Evolutionary conservation across 2,113 vertebrate species (phyloP).

Genomic region (Salvelinus sp.): DNA sequence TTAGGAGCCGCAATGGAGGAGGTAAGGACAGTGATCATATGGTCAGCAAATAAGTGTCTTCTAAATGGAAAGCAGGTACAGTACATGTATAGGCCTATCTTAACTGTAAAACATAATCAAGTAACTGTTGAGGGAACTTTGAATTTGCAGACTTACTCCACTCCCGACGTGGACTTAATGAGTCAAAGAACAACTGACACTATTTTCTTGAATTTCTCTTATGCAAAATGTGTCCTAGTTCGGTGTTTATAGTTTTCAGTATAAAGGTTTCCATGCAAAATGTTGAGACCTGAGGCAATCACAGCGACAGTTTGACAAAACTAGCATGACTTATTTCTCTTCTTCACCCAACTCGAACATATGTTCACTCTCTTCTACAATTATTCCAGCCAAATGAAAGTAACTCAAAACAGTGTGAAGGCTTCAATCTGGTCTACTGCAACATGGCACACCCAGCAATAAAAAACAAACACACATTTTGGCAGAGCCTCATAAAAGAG

Average conservation of each 20-base stretch:
- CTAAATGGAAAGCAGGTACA: no score
- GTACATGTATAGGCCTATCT: no score
- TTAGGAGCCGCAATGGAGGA: no score
- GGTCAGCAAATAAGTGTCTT: no score
- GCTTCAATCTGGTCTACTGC: not conserved
- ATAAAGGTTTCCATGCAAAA: conserved; percentile 35
- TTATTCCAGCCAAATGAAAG: not conserved
- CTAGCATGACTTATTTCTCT: not conserved
- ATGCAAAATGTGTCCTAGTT: conserved; percentile 18
- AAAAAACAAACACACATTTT: not conserved
- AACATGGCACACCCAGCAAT: not conserved
- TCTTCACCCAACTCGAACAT: not conserved
- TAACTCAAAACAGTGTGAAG: not conserved
- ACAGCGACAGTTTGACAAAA: not conserved
- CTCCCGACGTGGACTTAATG: not conserved
- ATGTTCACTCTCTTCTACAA: not conserved
- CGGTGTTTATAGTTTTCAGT: not conserved
- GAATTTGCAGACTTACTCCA: not conserved
- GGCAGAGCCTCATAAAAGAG: not conserved
- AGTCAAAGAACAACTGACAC: not conserved
- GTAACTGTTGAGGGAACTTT: no score
- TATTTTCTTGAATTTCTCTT: conserved; percentile 24
- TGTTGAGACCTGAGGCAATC: not conserved
- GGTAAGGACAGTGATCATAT: no score
- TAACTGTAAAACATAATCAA: no score